phyloP scores from a whole-genome alignment of 2,888 invertebrate genomes.

The Tetanocera ferruginea region DNA sequence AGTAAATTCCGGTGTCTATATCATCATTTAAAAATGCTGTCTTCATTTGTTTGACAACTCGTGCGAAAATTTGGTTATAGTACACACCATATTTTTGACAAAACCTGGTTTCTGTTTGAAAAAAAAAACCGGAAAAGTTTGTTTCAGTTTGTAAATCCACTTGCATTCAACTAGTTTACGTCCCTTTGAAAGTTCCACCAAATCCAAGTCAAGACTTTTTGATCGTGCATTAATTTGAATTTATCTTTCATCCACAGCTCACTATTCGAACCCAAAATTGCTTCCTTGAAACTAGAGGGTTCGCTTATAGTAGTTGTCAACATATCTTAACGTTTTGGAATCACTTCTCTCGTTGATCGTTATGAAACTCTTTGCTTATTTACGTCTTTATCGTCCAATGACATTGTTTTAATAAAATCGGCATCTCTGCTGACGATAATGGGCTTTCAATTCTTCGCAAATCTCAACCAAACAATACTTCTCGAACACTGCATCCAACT shows the following conservation, averaged over 20 bases:
- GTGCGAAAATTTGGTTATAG: conserved; percentile 37
- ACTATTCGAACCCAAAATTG: conserved; percentile 16
- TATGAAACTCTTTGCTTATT: conserved; percentile 15
- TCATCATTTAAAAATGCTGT: conserved; percentile 37
- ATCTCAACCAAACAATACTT: background rate
- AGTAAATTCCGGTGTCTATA: conserved; percentile 21
- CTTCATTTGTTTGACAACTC: conserved; percentile 29
- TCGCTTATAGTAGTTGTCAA: conserved; percentile 10
- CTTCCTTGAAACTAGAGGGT: conserved; percentile 27
- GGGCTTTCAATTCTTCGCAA: background rate
- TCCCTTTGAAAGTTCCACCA: conserved; percentile 25
- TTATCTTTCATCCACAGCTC: conserved; percentile 32
- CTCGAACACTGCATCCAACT: background rate
- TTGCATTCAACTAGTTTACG: conserved; percentile 31
- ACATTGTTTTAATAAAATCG: background rate
- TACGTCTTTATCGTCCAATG: background rate
- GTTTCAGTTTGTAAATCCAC: conserved; percentile 40
- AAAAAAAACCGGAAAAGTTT: too few species aligned
- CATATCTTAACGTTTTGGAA: conserved; percentile 23
- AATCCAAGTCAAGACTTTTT: background rate
- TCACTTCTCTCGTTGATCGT: conserved; percentile 25
- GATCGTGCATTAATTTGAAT: conserved; percentile 9
- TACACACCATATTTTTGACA: conserved; percentile 30
- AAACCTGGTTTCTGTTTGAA: conserved; percentile 41
- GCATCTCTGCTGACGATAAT: background rate